Conservation (phyloP, 2,888 invertebrate species). For the Drosophila kambysellisi region DNA sequence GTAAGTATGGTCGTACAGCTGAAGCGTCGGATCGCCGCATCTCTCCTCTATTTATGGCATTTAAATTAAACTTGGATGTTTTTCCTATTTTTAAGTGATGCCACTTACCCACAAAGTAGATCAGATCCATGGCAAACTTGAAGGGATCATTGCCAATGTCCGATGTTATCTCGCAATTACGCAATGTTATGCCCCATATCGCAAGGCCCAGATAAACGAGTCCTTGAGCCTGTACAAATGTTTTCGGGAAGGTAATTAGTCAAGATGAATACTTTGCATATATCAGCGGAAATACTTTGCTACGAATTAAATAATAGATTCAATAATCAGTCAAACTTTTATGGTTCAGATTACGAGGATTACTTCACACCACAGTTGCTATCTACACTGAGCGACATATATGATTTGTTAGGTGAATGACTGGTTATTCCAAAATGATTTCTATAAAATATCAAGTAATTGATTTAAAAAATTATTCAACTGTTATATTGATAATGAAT, state of each 20-base stretch:
- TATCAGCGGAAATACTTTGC: background rate
- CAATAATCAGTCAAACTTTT: background rate
- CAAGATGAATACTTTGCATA: background rate
- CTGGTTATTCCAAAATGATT: background rate
- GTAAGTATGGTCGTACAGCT: background rate
- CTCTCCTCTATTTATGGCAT: conserved; percentile 55
- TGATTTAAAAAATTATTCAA: conserved; percentile 7
- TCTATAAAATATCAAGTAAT: background rate
- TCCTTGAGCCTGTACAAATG: conserved; percentile 75
- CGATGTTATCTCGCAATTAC: conserved; percentile 65
- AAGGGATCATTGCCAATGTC: conserved; percentile 69
- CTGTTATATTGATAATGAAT: background rate
- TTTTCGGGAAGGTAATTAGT: background rate
- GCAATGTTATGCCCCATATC: conserved; percentile 78
- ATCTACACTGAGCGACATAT: background rate
- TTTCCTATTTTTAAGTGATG: fast-evolving
- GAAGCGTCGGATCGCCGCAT: conserved; percentile 66
- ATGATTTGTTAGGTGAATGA: background rate
- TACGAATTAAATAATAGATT: background rate
- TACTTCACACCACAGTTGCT: background rate
- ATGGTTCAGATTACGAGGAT: background rate
- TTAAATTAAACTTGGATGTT: too few relatives aligned
- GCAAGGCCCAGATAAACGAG: conserved; percentile 74
- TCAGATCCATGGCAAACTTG: conserved; percentile 77
- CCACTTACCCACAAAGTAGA: conserved; percentile 79